Conservation (phyloP, 64 coral and sea anemone genomes). For the Stichodactyla mertensii region DNA sequence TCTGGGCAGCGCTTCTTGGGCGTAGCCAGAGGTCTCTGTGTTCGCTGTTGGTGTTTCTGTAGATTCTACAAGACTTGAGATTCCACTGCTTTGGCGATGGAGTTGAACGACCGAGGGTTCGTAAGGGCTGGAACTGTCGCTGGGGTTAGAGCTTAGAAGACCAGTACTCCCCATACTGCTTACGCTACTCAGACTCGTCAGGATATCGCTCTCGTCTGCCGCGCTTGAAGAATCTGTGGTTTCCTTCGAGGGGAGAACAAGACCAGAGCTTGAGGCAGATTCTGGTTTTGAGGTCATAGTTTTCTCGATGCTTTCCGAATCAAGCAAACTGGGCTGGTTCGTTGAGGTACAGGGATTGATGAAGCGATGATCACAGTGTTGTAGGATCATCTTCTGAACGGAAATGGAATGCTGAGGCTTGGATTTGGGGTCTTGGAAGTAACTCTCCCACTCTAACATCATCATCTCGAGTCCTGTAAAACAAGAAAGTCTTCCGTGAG, state of each 20-base stretch:
- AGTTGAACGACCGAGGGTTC: background rate
- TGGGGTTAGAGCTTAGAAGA: background rate
- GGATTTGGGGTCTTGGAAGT: conserved; percentile 34
- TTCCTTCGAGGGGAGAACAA: background rate
- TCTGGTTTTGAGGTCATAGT: background rate
- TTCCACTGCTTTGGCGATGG: conserved; percentile 28
- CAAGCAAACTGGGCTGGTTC: background rate
- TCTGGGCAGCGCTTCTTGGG: background rate
- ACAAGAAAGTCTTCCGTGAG: background rate
- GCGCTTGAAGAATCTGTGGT: conserved; percentile 7
- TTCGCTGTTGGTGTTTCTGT: background rate
- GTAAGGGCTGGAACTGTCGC: background rate
- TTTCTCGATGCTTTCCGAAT: background rate
- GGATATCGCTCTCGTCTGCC: conserved; percentile 36
- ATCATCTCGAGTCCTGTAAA: conserved; percentile 4
- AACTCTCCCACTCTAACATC: conserved; percentile 36
- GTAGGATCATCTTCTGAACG: conserved; percentile 22
- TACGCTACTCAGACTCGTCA: conserved; percentile 24
- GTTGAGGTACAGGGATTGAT: background rate
- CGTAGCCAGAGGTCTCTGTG: background rate
- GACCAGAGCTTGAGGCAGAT: background rate
- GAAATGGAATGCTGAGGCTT: conserved; percentile 23
- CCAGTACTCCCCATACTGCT: conserved; percentile 27
- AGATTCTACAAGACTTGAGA: conserved; percentile 6
- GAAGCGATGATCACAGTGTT: conserved; percentile 3